phyloP scores from a whole-genome alignment of 2,113 vertebrate species.

The Jaculus jaculus region DNA sequence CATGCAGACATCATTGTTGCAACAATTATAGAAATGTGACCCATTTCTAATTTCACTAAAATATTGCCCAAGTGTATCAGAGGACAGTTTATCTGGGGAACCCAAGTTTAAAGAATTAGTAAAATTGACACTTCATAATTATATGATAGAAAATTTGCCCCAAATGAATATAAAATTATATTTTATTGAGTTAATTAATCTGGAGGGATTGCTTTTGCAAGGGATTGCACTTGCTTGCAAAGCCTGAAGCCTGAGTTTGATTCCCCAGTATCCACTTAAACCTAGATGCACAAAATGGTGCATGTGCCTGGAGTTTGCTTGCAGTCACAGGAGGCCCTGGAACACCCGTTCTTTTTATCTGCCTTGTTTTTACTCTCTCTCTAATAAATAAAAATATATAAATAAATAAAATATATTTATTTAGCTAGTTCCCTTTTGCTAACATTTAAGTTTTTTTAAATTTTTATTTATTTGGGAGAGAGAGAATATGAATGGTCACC shows the following conservation, averaged over 20 bases:
- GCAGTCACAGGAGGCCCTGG: no score
- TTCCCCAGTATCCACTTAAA: no score
- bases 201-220: no score
- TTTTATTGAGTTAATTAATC: neutral
- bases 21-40: neutral
- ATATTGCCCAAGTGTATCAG: neutral
- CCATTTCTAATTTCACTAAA: neutral
- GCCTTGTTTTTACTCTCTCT: no score
- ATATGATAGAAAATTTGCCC: neutral
- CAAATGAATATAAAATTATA: neutral
- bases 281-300: no score
- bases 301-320: no score
- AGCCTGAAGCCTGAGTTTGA: no score
- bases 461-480: no score
- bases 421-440: neutral
- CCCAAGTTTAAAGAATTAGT: neutral
- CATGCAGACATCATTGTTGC: neutral
- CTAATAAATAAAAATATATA: no score
- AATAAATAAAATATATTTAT: neutral
- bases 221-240: no score
- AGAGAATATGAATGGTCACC: neutral
- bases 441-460: neutral
- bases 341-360: no score
- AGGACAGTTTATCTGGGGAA: neutral
- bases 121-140: neutral